These are phyloP conservation scores for Xestoiulus laeticollis DNA, from an alignment of 2,888 invertebrate genomes.

Conservation along the genomic window DNA sequence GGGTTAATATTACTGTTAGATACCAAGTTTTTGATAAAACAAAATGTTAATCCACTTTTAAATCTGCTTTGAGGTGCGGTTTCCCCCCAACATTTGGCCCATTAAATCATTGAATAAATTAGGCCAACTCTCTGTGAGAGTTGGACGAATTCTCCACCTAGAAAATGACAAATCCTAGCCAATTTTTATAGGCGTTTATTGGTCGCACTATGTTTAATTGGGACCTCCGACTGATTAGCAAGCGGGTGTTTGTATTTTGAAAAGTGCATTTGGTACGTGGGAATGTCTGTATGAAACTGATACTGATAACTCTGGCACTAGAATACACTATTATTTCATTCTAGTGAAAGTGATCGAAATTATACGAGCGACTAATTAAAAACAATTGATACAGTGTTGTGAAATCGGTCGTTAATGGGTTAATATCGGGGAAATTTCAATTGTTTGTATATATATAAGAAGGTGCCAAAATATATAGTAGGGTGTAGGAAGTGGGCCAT, in stretches of 20 bases:
- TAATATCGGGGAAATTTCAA: background rate
- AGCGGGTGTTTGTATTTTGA: background rate
- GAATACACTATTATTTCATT: background rate
- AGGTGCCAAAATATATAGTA: background rate
- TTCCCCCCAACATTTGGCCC: background rate
- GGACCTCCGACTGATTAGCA: background rate
- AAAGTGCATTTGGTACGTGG: background rate
- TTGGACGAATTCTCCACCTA: background rate
- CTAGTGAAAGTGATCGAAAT: background rate
- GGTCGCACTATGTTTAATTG: conserved; percentile 6
- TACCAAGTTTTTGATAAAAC: background rate
- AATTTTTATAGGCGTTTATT: background rate
- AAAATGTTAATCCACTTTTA: background rate
- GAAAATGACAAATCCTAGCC: background rate
- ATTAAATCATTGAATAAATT: background rate
- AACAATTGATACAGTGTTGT: background rate
- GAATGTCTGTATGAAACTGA: background rate
- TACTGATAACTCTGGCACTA: background rate
- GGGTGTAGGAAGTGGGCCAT: background rate
- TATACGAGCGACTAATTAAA: background rate
- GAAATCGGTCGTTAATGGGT: background rate
- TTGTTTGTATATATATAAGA: background rate
- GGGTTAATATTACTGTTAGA: too few relatives aligned
- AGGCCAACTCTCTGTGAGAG: background rate
- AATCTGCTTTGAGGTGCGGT: background rate